Conservation (phyloP, 2,888 invertebrate genomes). For the Synanthedon tipuliformis region DNA sequence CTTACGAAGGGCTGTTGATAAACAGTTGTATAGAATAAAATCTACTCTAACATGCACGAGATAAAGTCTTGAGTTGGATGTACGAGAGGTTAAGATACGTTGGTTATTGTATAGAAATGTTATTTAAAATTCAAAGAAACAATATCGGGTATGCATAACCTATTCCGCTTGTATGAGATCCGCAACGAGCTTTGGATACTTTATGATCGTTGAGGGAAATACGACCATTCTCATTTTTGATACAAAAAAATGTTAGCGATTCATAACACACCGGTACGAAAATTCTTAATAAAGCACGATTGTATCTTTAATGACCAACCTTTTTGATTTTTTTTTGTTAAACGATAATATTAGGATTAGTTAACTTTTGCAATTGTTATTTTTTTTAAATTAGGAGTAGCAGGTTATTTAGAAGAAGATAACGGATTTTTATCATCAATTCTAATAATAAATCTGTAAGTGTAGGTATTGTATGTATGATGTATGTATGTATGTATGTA, state of each 20-base stretch:
- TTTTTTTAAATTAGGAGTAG: too few relatives aligned
- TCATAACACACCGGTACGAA: constrained; percentile 13
- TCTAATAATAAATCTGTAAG: too few relatives aligned
- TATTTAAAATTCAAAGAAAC: constrained; percentile 65
- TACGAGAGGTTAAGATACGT: neutral
- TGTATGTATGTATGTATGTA: too few relatives aligned
- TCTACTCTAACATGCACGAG: neutral
- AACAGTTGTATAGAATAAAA: neutral
- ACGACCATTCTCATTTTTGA: constrained; percentile 41
- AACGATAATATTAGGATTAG: too few relatives aligned
- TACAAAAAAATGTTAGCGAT: constrained; percentile 33
- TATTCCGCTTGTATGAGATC: constrained; percentile 36
- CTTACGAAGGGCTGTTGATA: neutral
- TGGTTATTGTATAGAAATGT: neutral
- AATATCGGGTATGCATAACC: constrained; percentile 60
- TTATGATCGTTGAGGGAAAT: constrained; percentile 59
- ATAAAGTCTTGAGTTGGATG: too few relatives aligned
- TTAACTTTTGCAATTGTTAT: too few relatives aligned
- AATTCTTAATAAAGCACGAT: constrained; percentile 12
- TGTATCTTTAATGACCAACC: constrained; percentile 7
- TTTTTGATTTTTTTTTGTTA: too few relatives aligned
- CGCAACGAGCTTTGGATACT: constrained; percentile 29
- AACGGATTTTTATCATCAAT: too few relatives aligned
- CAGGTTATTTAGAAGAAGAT: too few relatives aligned
- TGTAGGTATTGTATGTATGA: too few relatives aligned